Base-by-base conservation (phyloP, 2,888 invertebrate genomes). In the Bhutanitis thaidina region DNA sequence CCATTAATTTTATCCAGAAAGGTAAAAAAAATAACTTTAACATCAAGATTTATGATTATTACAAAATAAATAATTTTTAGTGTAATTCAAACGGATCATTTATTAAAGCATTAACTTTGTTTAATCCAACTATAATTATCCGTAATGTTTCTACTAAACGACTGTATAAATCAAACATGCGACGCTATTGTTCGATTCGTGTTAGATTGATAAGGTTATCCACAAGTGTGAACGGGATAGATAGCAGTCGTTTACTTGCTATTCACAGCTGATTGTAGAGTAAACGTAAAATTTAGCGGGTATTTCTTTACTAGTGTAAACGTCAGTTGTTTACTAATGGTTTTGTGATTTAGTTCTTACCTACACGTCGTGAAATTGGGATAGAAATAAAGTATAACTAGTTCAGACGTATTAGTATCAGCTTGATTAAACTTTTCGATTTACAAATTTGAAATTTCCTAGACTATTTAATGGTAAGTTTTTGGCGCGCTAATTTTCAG, bases 141-240 rank as follows among this genome's bases (percentile, higher is more conserved):
- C 79, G 80, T 86, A 88, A 89, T 88, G 86, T 84, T 88, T 81
- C 81, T 84, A 86, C 89, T 88, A 88, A 89, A 87, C 88, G 89
- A 85, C 79, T 86, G 80, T 84, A 87, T 88, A 89, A 89, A 89
- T 89, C 89, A 88, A 87, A 89, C 85, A 87, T 82, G 86, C 82
- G 85, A 82, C 76, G 80, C 88, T 89, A 85, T 88, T 88, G 87
- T 89, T 89, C 87, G 89, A 89, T 86, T 88, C 86, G 80, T 76
- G 86, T 82, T 84, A 85, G 86, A 89, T 89, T 89, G 89, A 89
- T 88, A 85, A 86, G 84, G 82, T 82, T 83, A 82, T 82, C 78
- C 84, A 78, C 77, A 73, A 84, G 89, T 85, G 89, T 81, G 86
- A 89, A 85, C 73, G 89, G 74, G 89, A 88, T 73, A 80, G 87